Evolutionary conservation across 2,113 vertebrate species (phyloP).

Genomic region (Apodemus sylvaticus): DNA sequence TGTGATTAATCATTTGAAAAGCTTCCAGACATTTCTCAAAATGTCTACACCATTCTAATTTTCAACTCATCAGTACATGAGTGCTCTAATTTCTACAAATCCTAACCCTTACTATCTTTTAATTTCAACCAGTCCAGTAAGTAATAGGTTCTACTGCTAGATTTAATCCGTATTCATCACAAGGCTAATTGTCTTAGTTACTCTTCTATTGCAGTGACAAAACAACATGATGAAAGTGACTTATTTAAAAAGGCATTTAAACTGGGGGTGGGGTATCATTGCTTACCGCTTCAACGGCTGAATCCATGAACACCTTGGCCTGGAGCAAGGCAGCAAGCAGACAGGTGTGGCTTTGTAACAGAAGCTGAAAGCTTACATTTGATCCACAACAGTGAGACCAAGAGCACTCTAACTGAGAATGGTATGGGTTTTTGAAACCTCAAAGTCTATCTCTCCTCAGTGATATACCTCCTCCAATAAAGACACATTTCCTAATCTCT

Average conservation of each 20-base stretch:
- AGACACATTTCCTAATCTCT: neutral
- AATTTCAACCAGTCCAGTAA: neutral
- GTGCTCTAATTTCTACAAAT: neutral
- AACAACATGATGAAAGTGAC: neutral
- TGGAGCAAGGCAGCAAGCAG: neutral
- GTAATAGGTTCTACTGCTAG: neutral
- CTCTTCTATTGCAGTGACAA: neutral
- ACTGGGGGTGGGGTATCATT: neutral
- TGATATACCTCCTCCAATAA: neutral
- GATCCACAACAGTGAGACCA: neutral
- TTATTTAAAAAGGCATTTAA: neutral
- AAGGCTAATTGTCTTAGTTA: neutral
- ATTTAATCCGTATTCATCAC: constrained; percentile 19
- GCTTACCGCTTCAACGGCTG: neutral
- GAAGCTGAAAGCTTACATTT: neutral
- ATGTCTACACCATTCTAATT: neutral
- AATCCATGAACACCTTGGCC: neutral
- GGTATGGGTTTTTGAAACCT: neutral
- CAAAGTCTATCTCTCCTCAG: neutral
- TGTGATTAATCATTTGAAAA: neutral
- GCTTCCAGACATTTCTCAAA: neutral
- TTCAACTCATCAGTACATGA: neutral
- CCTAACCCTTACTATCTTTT: neutral
- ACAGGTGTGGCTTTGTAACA: neutral
- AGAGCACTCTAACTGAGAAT: neutral